Conservation (phyloP, 2,797 vertebrate species). For the Danio tinwini region DNA sequence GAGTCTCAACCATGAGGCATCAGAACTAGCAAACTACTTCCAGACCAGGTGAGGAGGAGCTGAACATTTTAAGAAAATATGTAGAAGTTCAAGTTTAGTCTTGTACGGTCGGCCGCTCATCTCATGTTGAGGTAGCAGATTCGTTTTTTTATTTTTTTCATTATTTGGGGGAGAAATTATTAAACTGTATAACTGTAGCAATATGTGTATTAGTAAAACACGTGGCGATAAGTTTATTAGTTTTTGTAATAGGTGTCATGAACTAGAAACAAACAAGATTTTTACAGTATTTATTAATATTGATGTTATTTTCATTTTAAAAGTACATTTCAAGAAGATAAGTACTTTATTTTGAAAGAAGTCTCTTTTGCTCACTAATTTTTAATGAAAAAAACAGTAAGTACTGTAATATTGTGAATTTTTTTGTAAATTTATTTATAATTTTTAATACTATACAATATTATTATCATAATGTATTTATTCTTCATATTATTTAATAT, state of each 20-base stretch:
- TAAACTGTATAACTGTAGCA: not conserved
- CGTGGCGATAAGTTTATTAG: not conserved
- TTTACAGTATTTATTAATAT: not conserved
- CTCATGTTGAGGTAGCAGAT: slow-evolving; percentile 20
- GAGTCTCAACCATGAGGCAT: slow-evolving; percentile 99
- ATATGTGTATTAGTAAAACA: not conserved
- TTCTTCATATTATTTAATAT: no score
- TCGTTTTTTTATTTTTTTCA: slow-evolving; percentile 3
- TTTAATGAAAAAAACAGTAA: not conserved
- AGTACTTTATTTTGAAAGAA: no score
- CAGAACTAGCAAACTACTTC: slow-evolving; percentile 99
- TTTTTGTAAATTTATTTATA: no score
- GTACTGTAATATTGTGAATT: not conserved
- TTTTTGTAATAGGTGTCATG: not conserved
- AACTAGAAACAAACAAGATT: not conserved
- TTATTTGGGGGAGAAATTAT: not conserved
- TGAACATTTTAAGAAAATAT: slow-evolving; percentile 56
- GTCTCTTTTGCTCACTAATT: not conserved
- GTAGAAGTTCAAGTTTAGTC: slow-evolving; percentile 35
- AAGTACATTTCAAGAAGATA: no score
- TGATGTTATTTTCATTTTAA: not conserved
- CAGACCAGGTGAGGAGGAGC: slow-evolving; percentile 99
- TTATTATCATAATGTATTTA: no score
- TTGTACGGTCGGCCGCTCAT: slow-evolving; percentile 33
- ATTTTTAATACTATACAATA: no score